Conservation (phyloP, 2,797 vertebrate species). For the Hemitrygon akajei region DNA sequence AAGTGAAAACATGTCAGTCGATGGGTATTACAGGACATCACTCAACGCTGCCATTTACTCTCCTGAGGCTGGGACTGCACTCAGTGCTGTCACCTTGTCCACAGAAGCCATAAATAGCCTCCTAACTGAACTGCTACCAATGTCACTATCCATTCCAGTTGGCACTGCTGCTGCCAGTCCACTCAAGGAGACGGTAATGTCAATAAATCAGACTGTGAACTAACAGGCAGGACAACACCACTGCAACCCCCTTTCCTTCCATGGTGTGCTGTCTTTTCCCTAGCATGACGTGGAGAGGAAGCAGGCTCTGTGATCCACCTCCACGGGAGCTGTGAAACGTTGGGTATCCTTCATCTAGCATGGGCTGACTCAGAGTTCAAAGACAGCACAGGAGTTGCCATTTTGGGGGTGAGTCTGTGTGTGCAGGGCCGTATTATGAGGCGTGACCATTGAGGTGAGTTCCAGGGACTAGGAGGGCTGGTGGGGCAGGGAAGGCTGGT, state of each 20-base stretch:
- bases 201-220: too few species aligned
- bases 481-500: neutral
- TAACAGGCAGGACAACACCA: too few species aligned
- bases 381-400: neutral
- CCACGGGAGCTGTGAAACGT: neutral
- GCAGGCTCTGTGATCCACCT: neutral
- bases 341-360: neutral
- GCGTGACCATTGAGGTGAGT: neutral
- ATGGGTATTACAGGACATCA: neutral
- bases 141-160: neutral
- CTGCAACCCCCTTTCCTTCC: neutral
- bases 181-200: neutral
- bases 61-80: neutral
- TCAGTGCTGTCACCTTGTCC: slow-evolving; percentile 1
- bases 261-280: neutral
- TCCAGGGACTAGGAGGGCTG: neutral
- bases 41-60: neutral
- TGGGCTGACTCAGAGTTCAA: neutral
- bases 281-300: neutral
- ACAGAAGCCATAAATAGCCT: neutral
- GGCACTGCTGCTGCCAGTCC: neutral
- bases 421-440: neutral
- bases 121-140: neutral
- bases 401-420: neutral
- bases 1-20: neutral